These are phyloP conservation scores for Idaea straminata DNA, from an alignment of 2,888 invertebrate genomes.

Conservation along the genomic window DNA sequence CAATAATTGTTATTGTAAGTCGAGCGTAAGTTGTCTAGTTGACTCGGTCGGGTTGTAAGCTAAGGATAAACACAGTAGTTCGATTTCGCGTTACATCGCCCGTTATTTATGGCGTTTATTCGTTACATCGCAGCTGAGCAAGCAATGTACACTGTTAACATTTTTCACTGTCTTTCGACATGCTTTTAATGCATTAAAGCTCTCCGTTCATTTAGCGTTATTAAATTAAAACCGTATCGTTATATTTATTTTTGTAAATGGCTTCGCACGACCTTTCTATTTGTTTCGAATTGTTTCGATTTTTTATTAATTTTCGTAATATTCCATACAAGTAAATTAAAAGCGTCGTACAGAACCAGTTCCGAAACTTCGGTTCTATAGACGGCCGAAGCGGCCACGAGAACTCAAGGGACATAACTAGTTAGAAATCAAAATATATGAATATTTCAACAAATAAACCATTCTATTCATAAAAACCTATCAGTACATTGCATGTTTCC, in stretches of 20 bases:
- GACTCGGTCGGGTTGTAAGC: neutral
- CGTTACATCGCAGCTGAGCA: slow-evolving; percentile 1
- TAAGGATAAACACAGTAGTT: slow-evolving; percentile 1
- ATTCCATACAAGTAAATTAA: too few species aligned
- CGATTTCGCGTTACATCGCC: neutral
- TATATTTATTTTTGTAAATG: neutral
- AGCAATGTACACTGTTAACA: neutral
- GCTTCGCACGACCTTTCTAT: neutral
- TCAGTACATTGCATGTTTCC: too few species aligned
- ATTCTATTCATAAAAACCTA: neutral
- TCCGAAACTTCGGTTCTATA: too few species aligned
- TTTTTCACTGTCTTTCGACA: slow-evolving; percentile 2
- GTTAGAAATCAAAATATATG: neutral
- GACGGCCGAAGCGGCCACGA: too few species aligned
- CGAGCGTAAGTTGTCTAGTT: neutral
- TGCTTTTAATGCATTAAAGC: slow-evolving; percentile 2
- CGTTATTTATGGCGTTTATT: slow-evolving; percentile 2
- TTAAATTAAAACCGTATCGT: neutral
- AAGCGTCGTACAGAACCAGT: too few species aligned
- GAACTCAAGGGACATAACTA: neutral
- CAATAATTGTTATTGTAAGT: too few species aligned
- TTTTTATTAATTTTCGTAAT: neutral
- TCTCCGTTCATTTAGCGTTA: neutral
- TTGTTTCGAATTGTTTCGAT: too few species aligned
- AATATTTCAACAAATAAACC: neutral